Evolutionary conservation across 2,888 invertebrate species (phyloP).

Genomic region (Eupithecia insigniata): DNA sequence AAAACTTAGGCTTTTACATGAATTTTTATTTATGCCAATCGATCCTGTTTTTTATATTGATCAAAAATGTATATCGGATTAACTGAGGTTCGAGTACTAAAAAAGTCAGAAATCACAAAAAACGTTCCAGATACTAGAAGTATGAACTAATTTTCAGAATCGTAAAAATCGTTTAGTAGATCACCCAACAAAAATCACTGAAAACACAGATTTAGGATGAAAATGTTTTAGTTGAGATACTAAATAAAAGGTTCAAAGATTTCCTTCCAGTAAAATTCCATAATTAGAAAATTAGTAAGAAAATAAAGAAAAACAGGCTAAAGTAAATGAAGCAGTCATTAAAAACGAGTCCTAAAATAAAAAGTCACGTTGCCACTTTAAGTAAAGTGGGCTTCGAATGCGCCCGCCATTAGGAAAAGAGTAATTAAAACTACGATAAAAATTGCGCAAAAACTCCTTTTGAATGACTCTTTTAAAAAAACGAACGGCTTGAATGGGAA

Average conservation of each 20-base stretch:
- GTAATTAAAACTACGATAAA: constrained; percentile 80
- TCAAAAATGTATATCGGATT: too few species aligned
- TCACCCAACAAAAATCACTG: too few species aligned
- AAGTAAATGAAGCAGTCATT: constrained; percentile 46
- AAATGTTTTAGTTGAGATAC: neutral
- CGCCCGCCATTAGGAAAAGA: constrained; percentile 75
- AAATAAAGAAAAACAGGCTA: constrained; percentile 47
- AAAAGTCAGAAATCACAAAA: too few species aligned
- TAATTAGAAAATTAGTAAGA: neutral
- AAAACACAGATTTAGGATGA: neutral
- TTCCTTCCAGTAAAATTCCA: neutral
- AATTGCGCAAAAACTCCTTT: constrained; percentile 60
- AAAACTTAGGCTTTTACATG: too few species aligned
- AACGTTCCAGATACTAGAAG: too few species aligned
- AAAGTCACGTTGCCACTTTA: constrained; percentile 75
- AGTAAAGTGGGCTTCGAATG: constrained; percentile 73
- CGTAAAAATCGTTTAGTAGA: too few species aligned
- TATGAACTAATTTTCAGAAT: too few species aligned
- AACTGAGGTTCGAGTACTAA: too few species aligned
- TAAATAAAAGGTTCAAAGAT: neutral
- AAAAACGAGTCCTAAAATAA: constrained; percentile 57
- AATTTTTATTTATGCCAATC: too few species aligned
- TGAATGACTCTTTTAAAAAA: constrained; percentile 21
- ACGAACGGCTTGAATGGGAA: constrained; percentile 10
- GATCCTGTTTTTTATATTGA: too few species aligned